Evolutionary conservation across 37 sponge, comb jelly and placozoan species (phyloP).

Genomic region (Spongilla lacustris): DNA sequence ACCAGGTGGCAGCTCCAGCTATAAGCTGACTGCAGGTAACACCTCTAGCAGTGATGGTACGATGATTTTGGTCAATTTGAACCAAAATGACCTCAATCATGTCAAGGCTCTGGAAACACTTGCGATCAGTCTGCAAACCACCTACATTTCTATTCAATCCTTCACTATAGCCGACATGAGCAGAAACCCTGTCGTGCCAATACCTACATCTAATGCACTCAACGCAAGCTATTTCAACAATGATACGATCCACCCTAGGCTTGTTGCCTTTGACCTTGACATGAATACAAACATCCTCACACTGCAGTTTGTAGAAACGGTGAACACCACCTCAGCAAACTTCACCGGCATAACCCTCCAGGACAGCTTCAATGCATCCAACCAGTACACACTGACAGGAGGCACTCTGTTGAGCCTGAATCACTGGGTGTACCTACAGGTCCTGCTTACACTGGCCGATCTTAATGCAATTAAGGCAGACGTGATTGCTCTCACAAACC

Average conservation of each 20-base stretch:
- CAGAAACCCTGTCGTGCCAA: constrained; percentile 56
- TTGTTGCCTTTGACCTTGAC: constrained; percentile 70
- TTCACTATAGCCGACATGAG: constrained; percentile 75
- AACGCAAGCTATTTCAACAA: constrained; percentile 48
- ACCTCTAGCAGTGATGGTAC: constrained; percentile 76
- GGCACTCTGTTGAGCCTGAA: constrained; percentile 51
- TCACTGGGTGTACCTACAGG: constrained; percentile 58
- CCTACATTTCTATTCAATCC: constrained; percentile 44
- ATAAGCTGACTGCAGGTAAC: constrained; percentile 72
- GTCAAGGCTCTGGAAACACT: constrained; percentile 74
- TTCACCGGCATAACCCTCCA: constrained; percentile 82
- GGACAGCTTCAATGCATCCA: constrained; percentile 65
- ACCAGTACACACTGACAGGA: constrained; percentile 68
- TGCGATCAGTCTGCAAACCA: constrained; percentile 32
- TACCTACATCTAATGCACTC: constrained; percentile 33
- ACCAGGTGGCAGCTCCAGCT: background rate
- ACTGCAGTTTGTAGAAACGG: constrained; percentile 85
- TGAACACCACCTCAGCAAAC: constrained; percentile 66
- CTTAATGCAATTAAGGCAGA: constrained; percentile 71
- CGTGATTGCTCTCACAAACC: constrained; percentile 46
- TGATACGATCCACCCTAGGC: constrained; percentile 78
- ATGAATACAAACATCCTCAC: constrained; percentile 70
- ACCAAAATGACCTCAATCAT: constrained; percentile 58
- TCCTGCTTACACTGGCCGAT: constrained; percentile 52
- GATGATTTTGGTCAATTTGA: constrained; percentile 47